Conservation (phyloP, 2,113 vertebrate genomes). For the Psittacula cyanocephala region DNA sequence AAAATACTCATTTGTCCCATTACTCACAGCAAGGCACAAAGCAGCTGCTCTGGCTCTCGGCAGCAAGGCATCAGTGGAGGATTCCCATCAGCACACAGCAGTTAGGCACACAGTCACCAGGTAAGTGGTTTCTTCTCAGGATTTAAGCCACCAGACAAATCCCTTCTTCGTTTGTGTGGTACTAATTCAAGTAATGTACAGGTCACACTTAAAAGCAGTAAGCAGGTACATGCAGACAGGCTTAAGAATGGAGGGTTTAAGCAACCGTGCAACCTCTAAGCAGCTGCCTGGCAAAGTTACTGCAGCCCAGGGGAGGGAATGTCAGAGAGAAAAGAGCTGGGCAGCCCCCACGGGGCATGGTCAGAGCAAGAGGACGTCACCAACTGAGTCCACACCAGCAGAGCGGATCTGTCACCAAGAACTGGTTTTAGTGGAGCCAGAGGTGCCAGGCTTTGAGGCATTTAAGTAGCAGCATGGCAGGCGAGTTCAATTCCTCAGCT, state of each 20-base stretch:
- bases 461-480: not conserved
- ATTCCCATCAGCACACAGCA: not conserved
- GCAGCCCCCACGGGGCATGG: accelerated
- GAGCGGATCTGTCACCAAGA: not conserved
- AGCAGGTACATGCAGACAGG: not conserved
- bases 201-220: not conserved
- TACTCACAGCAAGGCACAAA: not conserved
- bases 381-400: not conserved
- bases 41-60: not conserved
- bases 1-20: accelerated
- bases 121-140: not conserved
- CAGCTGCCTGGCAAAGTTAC: not conserved
- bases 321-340: not conserved
- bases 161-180: not conserved
- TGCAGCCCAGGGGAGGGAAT: not conserved
- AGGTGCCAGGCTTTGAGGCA: not conserved
- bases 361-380: not conserved
- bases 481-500: not conserved
- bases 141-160: not conserved
- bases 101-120: not conserved
- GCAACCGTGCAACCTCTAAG: not conserved
- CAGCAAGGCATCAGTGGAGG: not conserved
- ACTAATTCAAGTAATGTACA: not conserved
- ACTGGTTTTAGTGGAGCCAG: not conserved
- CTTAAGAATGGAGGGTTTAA: not conserved